phyloP scores from a whole-genome alignment of 2,888 invertebrate genomes.

The Drosophila colorata region DNA sequence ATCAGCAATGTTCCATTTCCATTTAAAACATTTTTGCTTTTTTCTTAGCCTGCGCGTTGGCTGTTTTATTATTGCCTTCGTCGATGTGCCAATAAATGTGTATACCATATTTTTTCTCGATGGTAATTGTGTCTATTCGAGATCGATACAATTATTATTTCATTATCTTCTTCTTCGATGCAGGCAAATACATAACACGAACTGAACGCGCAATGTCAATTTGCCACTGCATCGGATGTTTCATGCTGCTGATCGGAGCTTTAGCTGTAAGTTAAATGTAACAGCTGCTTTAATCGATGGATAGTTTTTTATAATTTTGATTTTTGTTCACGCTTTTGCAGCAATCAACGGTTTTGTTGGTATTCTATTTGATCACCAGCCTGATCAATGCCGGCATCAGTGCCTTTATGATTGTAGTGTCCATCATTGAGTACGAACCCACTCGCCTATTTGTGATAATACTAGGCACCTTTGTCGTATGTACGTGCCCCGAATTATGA shows the following conservation, averaged over 20 bases:
- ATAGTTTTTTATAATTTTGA: neutral
- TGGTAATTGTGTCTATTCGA: slow-evolving; percentile 9
- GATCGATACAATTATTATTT: neutral
- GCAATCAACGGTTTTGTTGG: slow-evolving; percentile 54
- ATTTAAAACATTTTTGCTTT: slow-evolving; percentile 29
- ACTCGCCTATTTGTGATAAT: fast-evolving
- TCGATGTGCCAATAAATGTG: slow-evolving; percentile 32
- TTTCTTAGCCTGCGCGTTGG: slow-evolving; percentile 40
- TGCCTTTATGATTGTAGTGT: slow-evolving; percentile 9
- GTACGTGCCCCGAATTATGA: slow-evolving; percentile 18
- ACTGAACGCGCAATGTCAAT: slow-evolving; percentile 62
- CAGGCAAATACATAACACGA: slow-evolving; percentile 9
- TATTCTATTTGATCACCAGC: slow-evolving; percentile 61
- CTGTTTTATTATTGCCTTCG: slow-evolving; percentile 20
- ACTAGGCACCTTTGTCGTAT: neutral
- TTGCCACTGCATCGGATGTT: slow-evolving; percentile 65
- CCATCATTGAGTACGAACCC: fast-evolving
- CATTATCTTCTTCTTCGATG: too few relatives aligned
- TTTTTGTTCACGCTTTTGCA: slow-evolving; percentile 3
- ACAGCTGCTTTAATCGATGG: neutral
- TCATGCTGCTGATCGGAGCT: slow-evolving; percentile 51
- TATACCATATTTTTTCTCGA: neutral
- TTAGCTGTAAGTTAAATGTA: slow-evolving; percentile 46
- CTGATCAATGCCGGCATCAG: slow-evolving; percentile 28
- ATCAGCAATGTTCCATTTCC: slow-evolving; percentile 4